Evolutionary conservation across 2,888 invertebrate species (phyloP).

Genomic region (Phoenoteleia sp.): DNA sequence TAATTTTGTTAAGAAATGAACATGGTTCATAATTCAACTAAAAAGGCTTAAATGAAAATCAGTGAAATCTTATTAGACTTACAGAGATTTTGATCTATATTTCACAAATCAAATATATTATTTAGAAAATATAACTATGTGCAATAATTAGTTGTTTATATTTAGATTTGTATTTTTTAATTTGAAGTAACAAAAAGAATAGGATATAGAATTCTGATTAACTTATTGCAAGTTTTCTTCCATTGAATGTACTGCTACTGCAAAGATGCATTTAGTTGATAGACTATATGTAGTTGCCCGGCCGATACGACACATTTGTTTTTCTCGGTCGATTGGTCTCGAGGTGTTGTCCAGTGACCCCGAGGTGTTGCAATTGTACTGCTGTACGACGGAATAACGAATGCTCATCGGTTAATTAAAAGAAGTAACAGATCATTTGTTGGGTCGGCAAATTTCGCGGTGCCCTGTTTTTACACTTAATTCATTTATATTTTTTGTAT

Average conservation of each 20-base stretch:
- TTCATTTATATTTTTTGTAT: conserved; percentile 32
- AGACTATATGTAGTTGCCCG: conserved; percentile 73
- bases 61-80: too few relatives aligned
- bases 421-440: conserved; percentile 55
- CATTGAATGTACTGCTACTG: conserved; percentile 7
- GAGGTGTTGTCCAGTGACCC: conserved; percentile 51
- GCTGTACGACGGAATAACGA: conserved; percentile 58
- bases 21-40: too few relatives aligned
- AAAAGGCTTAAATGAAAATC: too few relatives aligned
- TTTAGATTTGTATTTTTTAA: too few relatives aligned
- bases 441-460: conserved; percentile 35
- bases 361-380: conserved; percentile 50
- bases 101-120: too few relatives aligned
- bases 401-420: conserved; percentile 70
- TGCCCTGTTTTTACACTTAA: conserved; percentile 17
- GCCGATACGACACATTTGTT: conserved; percentile 80
- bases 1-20: too few relatives aligned
- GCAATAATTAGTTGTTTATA: too few relatives aligned
- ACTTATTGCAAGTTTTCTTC: too few relatives aligned
- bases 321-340: conserved; percentile 75
- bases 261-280: conserved; percentile 72
- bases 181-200: too few relatives aligned
- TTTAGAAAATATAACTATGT: too few relatives aligned
- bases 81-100: too few relatives aligned
- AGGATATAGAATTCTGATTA: too few relatives aligned